These are phyloP conservation scores for Halictus rubicundus DNA, from an alignment of 1,140 invertebrate genomes.

Conservation along the genomic window DNA sequence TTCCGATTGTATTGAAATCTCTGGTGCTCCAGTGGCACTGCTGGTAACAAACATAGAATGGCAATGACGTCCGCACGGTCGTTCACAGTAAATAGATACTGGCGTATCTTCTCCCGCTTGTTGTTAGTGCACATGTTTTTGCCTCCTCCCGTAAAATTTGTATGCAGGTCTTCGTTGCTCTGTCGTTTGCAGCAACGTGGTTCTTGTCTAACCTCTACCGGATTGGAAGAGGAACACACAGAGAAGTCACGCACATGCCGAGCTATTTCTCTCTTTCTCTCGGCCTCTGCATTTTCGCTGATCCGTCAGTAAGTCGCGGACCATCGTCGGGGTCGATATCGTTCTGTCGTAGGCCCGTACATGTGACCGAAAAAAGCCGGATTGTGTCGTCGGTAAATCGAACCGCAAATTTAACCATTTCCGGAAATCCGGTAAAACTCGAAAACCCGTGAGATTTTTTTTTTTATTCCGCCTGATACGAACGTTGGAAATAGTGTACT, in stretches of 20 bases:
- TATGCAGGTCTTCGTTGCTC: not conserved
- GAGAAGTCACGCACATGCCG: constrained; percentile 40
- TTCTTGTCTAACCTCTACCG: not conserved
- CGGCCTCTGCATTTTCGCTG: constrained; percentile 42
- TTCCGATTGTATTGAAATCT: too few species aligned
- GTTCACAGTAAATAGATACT: not conserved
- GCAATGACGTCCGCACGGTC: too few species aligned
- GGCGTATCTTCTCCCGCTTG: not conserved
- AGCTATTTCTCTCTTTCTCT: constrained; percentile 46
- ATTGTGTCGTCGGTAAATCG: not conserved
- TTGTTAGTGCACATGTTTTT: not conserved
- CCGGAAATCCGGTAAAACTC: constrained; percentile 13
- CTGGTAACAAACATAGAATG: not conserved
- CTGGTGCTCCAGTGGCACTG: not conserved
- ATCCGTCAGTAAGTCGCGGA: constrained; percentile 53
- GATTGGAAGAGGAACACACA: too few species aligned
- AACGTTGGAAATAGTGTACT: not conserved
- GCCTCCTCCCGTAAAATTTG: too few species aligned
- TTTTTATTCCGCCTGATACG: not conserved
- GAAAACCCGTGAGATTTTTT: not conserved
- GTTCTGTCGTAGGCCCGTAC: not conserved
- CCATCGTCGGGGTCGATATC: constrained; percentile 42
- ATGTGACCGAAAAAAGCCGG: constrained; percentile 18
- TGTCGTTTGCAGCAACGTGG: too few species aligned
- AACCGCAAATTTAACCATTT: not conserved